Base-by-base conservation (phyloP, 2,888 invertebrate species). In the Parnassius mnemosyne region DNA sequence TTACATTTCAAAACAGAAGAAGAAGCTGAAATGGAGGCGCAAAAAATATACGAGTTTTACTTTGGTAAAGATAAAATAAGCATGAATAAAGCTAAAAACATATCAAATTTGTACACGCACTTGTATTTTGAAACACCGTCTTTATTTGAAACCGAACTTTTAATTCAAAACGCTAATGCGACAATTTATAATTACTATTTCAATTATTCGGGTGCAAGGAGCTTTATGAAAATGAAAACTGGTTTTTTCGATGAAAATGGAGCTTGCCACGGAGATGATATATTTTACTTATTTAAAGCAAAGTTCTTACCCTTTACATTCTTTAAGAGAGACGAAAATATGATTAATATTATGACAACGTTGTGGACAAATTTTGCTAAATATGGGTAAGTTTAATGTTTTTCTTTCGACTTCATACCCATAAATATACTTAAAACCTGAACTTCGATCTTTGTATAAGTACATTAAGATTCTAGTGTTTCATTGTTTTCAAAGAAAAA, bases 311-410 rank as follows among this genome's bases (percentile, higher is more conserved):
- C 86, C 0, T 81, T 82, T 13, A 66, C 70, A 12, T 75, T 84
- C 11, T 79, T 63, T 51, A 57, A 72, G 46, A 67, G 74, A 44
- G 90, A 90, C 69, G 69, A 66, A 43, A 69, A 67, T 63, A 73
- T 86, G 47, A 84, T 89, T 34, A 72, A 85, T 13, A 72, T 70
- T 66, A 79, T 89, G 72, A 87, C 89, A 2, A 77, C 73, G 53
- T 69, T 89, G 73, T 89, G 89, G 90, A 85, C 83, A 0, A 83
- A 90, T 67, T 89, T 89, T 66, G 89, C 89, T 5, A 89, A 89
- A 77, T 82, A 81, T 66, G 84, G 88, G 90, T 90, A 70, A 20
- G 76, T 73, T 41, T 41, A n/a, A 10, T 16, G 16, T 16, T 25
- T 25, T 25, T 25, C 7, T 3, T 25, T 25, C 25, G 0, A 5